A percentile compares a stretch with the other conserved stretches of the same genome.
These are phyloP conservation scores for Lepas anatifera DNA, from an alignment of 2,888 invertebrate species.

Conservation along the genomic window DNA sequence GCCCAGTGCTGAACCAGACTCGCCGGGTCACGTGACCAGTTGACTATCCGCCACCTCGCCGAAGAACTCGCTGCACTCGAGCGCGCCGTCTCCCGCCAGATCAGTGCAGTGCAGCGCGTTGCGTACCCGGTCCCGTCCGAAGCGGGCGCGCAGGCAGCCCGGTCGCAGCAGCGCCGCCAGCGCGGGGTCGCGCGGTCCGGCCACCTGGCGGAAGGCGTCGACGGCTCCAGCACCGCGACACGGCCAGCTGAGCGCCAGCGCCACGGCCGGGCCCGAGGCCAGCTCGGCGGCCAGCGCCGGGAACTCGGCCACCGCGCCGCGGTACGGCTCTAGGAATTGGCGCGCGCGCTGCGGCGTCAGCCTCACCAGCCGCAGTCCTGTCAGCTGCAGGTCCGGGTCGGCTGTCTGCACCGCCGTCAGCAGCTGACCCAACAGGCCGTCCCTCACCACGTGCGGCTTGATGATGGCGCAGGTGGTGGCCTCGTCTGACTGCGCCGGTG, in stretches of 20 bases:
- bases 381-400: slow-evolving; percentile 61
- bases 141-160: slow-evolving; percentile 66
- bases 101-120: slow-evolving; percentile 93
- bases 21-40: too few species aligned
- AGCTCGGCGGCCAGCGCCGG: slow-evolving; percentile 71
- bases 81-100: slow-evolving; percentile 67
- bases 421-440: slow-evolving; percentile 29
- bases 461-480: slow-evolving; percentile 51
- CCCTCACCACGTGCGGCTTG: slow-evolving; percentile 76
- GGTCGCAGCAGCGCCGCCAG: slow-evolving; percentile 74
- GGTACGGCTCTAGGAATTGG: slow-evolving; percentile 86
- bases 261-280: slow-evolving; percentile 71
- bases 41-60: background rate
- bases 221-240: slow-evolving; percentile 28
- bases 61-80: slow-evolving; percentile 48
- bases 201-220: slow-evolving; percentile 57
- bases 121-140: slow-evolving; percentile 65
- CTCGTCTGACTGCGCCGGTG: slow-evolving; percentile 25
- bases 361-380: slow-evolving; percentile 64
- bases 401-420: slow-evolving; percentile 12
- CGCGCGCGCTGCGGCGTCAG: slow-evolving; percentile 71
- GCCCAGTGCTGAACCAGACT: too few species aligned
- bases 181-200: slow-evolving; percentile 84
- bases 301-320: slow-evolving; percentile 69
- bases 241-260: slow-evolving; percentile 54